Percentiles rank a stretch among this genome's conserved stretches.
These are phyloP conservation scores for Aptenodytes patagonicus DNA, from an alignment of 2,113 vertebrate species.

Conservation along the genomic window DNA sequence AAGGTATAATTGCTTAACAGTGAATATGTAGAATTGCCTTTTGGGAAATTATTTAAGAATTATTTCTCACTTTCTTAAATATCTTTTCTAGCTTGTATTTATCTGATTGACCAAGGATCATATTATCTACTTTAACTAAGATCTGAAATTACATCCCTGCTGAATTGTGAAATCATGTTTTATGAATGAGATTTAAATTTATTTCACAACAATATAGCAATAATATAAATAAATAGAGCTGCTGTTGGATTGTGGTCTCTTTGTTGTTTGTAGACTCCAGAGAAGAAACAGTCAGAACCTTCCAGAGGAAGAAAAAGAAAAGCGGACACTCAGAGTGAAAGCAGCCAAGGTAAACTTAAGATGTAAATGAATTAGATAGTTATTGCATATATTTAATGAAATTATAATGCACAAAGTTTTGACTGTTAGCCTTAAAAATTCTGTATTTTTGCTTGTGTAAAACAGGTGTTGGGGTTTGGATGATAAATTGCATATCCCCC, in stretches of 20 bases:
- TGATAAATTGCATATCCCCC: neutral
- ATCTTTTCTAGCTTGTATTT: neutral
- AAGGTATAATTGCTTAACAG: neutral
- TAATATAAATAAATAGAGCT: neutral
- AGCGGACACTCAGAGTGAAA: conserved; percentile 96
- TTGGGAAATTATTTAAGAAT: neutral
- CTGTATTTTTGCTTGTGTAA: neutral
- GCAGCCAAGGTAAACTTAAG: conserved; percentile 89
- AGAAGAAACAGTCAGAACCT: conserved; percentile 95
- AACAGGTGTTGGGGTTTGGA: neutral
- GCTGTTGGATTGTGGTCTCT: neutral
- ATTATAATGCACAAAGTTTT: neutral
- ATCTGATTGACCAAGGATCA: neutral
- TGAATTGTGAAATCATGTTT: neutral
- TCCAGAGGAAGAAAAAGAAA: conserved; percentile 96
- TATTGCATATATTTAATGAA: neutral
- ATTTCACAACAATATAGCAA: neutral
- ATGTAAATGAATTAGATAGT: neutral
- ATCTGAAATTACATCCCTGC: neutral
- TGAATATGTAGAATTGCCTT: neutral
- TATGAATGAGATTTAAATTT: conserved; percentile 14
- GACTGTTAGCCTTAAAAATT: neutral
- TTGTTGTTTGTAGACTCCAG: conserved; percentile 86
- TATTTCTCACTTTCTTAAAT: neutral
- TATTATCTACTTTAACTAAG: neutral